Conservation (phyloP, 2,113 vertebrate species). For the Trochalopteron elliotii region DNA sequence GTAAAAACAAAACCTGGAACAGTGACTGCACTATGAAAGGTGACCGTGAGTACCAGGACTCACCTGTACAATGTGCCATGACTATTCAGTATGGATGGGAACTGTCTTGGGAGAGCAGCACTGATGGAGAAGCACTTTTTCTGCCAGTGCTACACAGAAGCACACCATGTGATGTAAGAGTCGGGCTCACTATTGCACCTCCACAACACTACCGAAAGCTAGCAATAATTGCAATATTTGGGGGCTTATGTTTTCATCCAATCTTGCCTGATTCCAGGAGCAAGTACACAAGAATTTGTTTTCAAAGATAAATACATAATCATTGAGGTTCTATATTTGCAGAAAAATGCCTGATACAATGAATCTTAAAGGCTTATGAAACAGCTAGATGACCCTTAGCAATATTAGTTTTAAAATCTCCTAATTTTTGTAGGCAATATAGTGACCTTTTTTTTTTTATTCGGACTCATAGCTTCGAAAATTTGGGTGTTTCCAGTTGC, state of each 20-base stretch:
- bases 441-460: not conserved
- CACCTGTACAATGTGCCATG: fast-evolving
- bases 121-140: not conserved
- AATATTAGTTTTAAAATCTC: not conserved
- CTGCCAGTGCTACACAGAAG: not conserved
- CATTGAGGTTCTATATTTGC: not conserved
- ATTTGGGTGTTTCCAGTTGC: not conserved
- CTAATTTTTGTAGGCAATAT: not conserved
- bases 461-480: not conserved
- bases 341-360: not conserved
- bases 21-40: not conserved
- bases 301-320: not conserved
- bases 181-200: fast-evolving
- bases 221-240: not conserved
- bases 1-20: not conserved
- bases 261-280: not conserved
- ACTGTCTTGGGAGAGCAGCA: not conserved
- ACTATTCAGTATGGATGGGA: not conserved
- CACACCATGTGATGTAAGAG: not conserved
- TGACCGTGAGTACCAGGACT: not conserved
- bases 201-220: not conserved
- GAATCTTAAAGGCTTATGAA: not conserved
- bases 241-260: not conserved
- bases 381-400: not conserved
- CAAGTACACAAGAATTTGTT: not conserved